Evolutionary conservation across 2,113 vertebrate species (phyloP).

Genomic region (Corynorhinus townsendii): DNA sequence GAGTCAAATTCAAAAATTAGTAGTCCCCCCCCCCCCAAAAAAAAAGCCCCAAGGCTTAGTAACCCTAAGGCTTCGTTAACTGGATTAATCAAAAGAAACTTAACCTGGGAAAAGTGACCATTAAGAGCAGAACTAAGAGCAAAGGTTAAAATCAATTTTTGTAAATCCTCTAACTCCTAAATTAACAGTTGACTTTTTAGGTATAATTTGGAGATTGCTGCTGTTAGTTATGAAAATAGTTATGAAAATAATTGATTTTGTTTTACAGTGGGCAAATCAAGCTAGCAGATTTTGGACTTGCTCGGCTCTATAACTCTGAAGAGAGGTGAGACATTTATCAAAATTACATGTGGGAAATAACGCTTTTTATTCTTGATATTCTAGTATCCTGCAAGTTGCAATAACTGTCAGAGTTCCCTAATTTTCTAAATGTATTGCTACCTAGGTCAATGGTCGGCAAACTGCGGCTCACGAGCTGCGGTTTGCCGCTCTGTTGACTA

Average conservation of each 20-base stretch:
- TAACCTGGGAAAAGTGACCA: not conserved
- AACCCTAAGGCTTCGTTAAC: not conserved
- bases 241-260: slow-evolving; percentile 55
- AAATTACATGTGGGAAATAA: not conserved
- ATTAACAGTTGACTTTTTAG: not conserved
- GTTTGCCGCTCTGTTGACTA: too few species aligned
- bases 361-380: not conserved
- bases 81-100: not conserved
- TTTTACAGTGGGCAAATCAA: slow-evolving; percentile 94
- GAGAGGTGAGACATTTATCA: slow-evolving; percentile 88
- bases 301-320: slow-evolving; percentile 97
- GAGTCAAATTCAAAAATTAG: slow-evolving; percentile 7
- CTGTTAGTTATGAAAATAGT: slow-evolving; percentile 49
- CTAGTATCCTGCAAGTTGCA: not conserved
- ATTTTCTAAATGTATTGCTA: not conserved
- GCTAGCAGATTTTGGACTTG: slow-evolving; percentile 96
- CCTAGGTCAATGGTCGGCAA: not conserved
- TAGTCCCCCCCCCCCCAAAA: not conserved
- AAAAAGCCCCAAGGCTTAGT: not conserved
- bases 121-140: not conserved
- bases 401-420: not conserved
- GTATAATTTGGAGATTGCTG: not conserved
- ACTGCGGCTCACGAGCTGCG: too few species aligned
- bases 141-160: slow-evolving; percentile 22
- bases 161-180: not conserved